These are phyloP conservation scores for Doris montereyensis DNA, from an alignment of 2,888 invertebrate genomes.

Conservation along the genomic window DNA sequence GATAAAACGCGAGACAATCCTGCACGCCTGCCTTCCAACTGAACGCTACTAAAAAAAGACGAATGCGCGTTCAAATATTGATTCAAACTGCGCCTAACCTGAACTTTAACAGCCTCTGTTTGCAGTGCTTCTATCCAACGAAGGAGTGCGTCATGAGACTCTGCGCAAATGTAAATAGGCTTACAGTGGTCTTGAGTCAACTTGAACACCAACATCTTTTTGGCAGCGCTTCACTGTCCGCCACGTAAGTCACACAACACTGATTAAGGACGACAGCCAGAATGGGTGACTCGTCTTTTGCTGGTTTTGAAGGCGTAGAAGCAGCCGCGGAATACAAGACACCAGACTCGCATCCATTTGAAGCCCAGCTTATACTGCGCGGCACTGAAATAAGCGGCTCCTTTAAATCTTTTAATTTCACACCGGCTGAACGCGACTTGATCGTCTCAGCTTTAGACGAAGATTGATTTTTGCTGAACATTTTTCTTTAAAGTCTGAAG, in stretches of 20 bases:
- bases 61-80: too few species aligned
- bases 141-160: conserved; percentile 51
- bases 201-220: conserved; percentile 57
- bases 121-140: conserved; percentile 60
- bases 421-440: conserved; percentile 35
- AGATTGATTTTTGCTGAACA: conserved; percentile 47
- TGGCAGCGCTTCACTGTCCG: conserved; percentile 49
- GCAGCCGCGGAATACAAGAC: conserved; percentile 58
- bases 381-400: conserved; percentile 28
- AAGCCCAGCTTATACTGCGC: conserved; percentile 42
- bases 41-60: too few species aligned
- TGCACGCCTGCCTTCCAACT: too few species aligned
- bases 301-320: conserved; percentile 59
- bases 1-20: too few species aligned
- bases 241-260: conserved; percentile 53
- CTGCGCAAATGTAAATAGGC: conserved; percentile 56
- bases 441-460: conserved; percentile 1
- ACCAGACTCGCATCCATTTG: conserved; percentile 60
- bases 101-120: conserved; percentile 56
- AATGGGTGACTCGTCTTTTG: conserved; percentile 52
- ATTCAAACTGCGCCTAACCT: conserved; percentile 35
- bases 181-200: conserved; percentile 54
- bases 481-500: conserved; percentile 59
- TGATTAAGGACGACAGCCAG: conserved; percentile 53
- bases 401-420: conserved; percentile 37